Base-by-base conservation (phyloP, 2,113 vertebrate genomes). In the Laterallus jamaicensis region DNA sequence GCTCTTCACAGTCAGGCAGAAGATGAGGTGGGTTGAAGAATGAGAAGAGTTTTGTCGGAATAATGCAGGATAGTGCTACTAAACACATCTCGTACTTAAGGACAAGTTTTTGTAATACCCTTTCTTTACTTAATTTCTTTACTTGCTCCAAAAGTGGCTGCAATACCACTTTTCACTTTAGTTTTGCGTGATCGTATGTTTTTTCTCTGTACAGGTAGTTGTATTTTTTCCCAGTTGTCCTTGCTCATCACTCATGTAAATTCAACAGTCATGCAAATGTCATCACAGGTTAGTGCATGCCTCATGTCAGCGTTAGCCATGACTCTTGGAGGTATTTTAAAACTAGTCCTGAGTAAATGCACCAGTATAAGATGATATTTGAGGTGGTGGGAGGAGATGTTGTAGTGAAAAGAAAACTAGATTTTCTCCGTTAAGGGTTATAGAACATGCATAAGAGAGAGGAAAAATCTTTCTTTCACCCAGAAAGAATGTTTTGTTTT, bases 391-490 rank as follows among this genome's bases (percentile, higher is more conserved):
- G 56, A 5, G 28, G 19, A n/a, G 32, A 74, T 56, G 4, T 58
- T 56, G 3, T 58, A 40, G 47, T 75, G 67, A 66, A 69, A 75
- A 50, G 3, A 63, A 49, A 84, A 12, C 6, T 58, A 40, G 6
- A 54, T 54, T 54, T 60, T 39, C 6, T n/a, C 11, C 64, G 54
- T 28, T 32, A 55, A 69, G 31, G 6, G 5, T 35, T 84, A 10
- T 39, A 84, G 35, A 13, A 50, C 7, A 70, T 6, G 11, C 62
- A 16, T 50, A 55, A 54, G 28, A 59, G 17, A 16, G 40, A 78
- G 15, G 6, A 82, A 75, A 67, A 85, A 15, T 60, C 15, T 62
- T 82, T 66, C 5, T 22, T 69, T 29, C 42, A 0, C 0, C 2
- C 4, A 1, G 15, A 39, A 74, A 62, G 0, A 49, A 60, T 26